These are phyloP conservation scores for Siphamia tubifer DNA, from an alignment of 2,113 vertebrate genomes.

Conservation along the genomic window DNA sequence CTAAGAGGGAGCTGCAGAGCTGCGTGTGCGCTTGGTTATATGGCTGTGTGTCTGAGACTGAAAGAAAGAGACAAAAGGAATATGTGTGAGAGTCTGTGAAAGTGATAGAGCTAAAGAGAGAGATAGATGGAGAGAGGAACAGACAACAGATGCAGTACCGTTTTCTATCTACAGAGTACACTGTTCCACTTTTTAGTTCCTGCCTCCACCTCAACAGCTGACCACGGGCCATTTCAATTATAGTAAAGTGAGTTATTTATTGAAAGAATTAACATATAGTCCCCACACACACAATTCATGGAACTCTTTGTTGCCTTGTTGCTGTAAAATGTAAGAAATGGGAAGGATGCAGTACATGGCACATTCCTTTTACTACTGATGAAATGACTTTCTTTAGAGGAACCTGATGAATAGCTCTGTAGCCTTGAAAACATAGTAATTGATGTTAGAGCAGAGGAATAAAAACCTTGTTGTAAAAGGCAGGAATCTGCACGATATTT, in stretches of 20 bases:
- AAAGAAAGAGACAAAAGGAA: not conserved
- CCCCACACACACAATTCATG: conserved; percentile 59
- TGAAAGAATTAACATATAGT: conserved; percentile 75
- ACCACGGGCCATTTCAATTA: conserved; percentile 68
- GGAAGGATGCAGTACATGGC: conserved; percentile 11
- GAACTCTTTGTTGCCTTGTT: conserved; percentile 47
- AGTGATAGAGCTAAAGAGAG: too few species aligned
- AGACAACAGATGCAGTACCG: conserved; percentile 44
- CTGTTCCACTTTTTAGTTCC: conserved; percentile 65
- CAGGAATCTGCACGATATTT: conserved; percentile 16
- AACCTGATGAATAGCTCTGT: not conserved
- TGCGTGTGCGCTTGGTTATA: not conserved
- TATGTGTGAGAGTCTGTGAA: not conserved
- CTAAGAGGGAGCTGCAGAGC: conserved; percentile 47
- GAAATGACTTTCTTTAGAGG: conserved; percentile 39
- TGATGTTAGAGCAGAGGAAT: not conserved
- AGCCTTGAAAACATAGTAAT: conserved; percentile 51
- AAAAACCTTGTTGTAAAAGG: conserved; percentile 5
- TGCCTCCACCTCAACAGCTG: conserved; percentile 1
- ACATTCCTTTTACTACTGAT: conserved; percentile 20
- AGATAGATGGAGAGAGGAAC: not conserved
- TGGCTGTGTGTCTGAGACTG: not conserved
- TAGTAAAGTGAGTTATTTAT: conserved; percentile 74
- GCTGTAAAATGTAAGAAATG: conserved; percentile 31
- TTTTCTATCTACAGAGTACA: conserved; percentile 70